phyloP scores from a whole-genome alignment of 2,797 vertebrate species.

The Gambelia wislizenii region DNA sequence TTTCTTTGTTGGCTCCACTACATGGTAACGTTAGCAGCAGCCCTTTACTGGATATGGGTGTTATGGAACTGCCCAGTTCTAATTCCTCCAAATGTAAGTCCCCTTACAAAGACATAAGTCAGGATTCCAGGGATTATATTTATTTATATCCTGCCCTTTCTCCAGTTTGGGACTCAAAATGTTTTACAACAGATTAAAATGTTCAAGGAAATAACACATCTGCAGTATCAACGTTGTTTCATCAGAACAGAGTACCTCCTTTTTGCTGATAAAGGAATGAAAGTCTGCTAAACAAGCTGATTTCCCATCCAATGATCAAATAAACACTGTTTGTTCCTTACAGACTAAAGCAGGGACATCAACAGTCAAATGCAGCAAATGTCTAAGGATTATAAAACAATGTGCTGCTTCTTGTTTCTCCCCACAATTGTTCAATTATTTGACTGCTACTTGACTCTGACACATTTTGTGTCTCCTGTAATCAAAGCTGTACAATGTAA shows the following conservation, averaged over 20 bases:
- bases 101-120: too few species aligned
- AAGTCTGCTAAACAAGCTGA: constrained; percentile 50
- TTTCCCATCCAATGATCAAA: constrained; percentile 58
- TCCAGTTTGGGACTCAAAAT: too few species aligned
- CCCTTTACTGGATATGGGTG: too few species aligned
- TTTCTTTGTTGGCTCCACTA: too few species aligned
- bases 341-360: constrained; percentile 44
- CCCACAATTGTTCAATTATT: constrained; percentile 61
- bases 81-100: too few species aligned
- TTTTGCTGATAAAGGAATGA: constrained; percentile 51
- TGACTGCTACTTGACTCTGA: constrained; percentile 63
- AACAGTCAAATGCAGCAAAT: constrained; percentile 65
- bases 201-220: constrained; percentile 19
- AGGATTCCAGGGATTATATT: too few species aligned
- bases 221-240: constrained; percentile 18
- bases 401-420: constrained; percentile 53
- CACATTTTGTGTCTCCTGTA: constrained; percentile 29
- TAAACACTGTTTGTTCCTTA: constrained; percentile 37
- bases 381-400: constrained; percentile 55
- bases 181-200: not conserved
- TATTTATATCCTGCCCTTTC: too few species aligned
- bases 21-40: too few species aligned
- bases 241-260: constrained; percentile 52
- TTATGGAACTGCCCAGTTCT: too few species aligned
- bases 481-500: constrained; percentile 51